phyloP scores from a whole-genome alignment of 1,140 invertebrate genomes.

The Cylas formicarius region DNA sequence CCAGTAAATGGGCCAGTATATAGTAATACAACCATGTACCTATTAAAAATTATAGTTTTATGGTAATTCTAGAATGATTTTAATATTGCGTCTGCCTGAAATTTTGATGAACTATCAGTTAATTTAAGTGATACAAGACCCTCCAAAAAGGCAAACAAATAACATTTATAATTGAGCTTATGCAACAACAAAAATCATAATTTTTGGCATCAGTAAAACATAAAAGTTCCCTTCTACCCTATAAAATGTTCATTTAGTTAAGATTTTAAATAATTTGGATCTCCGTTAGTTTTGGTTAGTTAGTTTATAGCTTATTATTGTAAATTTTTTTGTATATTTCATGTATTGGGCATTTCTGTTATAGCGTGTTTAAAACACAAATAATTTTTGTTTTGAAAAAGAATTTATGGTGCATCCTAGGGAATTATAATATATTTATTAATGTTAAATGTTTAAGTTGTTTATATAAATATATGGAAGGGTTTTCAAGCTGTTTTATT shows the following conservation, averaged over 20 bases:
- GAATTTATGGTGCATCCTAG: slow-evolving; percentile 11
- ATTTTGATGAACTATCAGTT: too few species aligned
- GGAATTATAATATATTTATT: slow-evolving; percentile 27
- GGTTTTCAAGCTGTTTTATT: too few species aligned
- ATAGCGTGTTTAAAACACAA: background rate
- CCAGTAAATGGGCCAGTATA: slow-evolving; percentile 21
- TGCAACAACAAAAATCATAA: slow-evolving; percentile 1
- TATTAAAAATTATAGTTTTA: slow-evolving; percentile 1
- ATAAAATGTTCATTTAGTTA: too few species aligned
- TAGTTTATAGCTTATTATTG: slow-evolving; percentile 3
- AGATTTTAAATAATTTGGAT: slow-evolving; percentile 4
- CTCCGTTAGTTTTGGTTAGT: background rate
- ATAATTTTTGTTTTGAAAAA: slow-evolving; percentile 14
- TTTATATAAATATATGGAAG: slow-evolving; percentile 28
- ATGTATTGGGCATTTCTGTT: slow-evolving; percentile 10
- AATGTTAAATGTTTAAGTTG: slow-evolving; percentile 26
- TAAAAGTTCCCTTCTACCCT: too few species aligned
- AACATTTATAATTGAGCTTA: slow-evolving; percentile 2
- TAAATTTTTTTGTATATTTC: slow-evolving; percentile 1
- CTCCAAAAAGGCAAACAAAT: background rate
- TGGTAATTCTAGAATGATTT: background rate
- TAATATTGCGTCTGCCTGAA: too few species aligned
- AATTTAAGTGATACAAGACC: background rate
- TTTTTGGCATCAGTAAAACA: too few species aligned
- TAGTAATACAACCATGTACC: slow-evolving; percentile 6